Conservation (phyloP, 2,797 vertebrate genomes). For the Trachops cirrhosus region DNA sequence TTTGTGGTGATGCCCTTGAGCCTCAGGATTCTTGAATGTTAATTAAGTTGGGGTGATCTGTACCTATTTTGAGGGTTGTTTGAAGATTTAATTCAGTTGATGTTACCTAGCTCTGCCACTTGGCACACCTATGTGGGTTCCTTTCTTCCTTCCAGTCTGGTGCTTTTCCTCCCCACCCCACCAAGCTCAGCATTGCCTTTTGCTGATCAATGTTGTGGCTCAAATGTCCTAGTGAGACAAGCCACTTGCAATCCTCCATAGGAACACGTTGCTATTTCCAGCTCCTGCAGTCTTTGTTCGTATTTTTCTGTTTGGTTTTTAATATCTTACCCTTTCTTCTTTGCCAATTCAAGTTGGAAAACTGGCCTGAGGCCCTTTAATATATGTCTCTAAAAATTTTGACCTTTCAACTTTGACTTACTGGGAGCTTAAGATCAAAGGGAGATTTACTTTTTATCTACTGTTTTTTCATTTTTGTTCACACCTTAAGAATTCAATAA, state of each 20-base stretch:
- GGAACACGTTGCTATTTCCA: not conserved
- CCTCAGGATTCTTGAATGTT: not conserved
- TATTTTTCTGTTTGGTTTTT: not conserved
- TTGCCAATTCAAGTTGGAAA: not conserved
- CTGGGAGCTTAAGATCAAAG: not conserved
- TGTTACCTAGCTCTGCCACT: not conserved
- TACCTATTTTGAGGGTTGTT: not conserved
- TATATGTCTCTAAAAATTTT: not conserved
- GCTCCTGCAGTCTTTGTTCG: not conserved
- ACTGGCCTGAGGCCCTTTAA: not conserved
- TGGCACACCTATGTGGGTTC: not conserved
- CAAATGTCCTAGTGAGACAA: not conserved
- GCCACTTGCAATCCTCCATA: not conserved
- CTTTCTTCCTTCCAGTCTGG: not conserved
- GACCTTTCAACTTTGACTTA: constrained; percentile 5
- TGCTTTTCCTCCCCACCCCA: not conserved
- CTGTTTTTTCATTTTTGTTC: not conserved
- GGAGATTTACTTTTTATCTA: not conserved
- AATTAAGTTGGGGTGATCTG: not conserved
- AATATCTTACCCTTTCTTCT: not conserved
- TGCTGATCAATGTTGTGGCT: not conserved
- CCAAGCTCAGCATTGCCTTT: not conserved
- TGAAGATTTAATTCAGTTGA: not conserved
- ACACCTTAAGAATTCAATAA: not conserved
- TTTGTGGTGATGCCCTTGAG: not conserved